phyloP scores from a whole-genome alignment of 2,888 invertebrate genomes.

The Lottia gigantea region DNA sequence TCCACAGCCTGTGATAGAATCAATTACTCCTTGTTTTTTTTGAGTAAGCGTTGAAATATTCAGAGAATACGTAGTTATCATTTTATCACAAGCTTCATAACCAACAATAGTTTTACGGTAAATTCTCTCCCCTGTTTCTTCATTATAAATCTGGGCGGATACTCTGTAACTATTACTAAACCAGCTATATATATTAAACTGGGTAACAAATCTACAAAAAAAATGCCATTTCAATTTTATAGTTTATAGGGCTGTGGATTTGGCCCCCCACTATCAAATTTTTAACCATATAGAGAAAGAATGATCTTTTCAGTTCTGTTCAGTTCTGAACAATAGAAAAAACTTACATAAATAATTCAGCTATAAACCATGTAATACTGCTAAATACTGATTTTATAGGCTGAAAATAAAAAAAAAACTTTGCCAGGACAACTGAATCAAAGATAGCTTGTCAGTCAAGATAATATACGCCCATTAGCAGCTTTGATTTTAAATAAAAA shows the following conservation, averaged over 20 bases:
- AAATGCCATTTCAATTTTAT: no score
- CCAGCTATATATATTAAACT: constrained; percentile 3
- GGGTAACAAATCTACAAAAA: neutral
- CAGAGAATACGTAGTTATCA: constrained; percentile 24
- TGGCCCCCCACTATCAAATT: no score
- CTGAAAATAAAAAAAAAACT: constrained; percentile 25
- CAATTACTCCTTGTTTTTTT: constrained; percentile 18
- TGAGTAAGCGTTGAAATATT: constrained; percentile 24
- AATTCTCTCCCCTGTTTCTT: constrained; percentile 11
- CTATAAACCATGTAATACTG: constrained; percentile 28
- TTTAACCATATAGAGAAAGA: no score
- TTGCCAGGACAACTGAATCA: no score
- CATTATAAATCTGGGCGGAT: constrained; percentile 6
- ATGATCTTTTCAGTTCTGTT: no score
- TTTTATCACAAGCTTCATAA: constrained; percentile 28
- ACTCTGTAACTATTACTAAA: neutral
- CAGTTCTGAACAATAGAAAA: neutral
- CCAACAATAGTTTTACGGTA: constrained; percentile 16
- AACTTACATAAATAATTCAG: constrained; percentile 35
- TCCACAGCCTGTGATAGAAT: constrained; percentile 23
- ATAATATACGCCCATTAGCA: no score
- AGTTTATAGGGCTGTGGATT: no score
- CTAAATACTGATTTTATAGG: constrained; percentile 29
- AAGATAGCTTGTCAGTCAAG: no score
- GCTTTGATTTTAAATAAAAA: no score